Conservation (phyloP, 92 coral and sea anemone genomes). For the Phenganax stokvisi region DNA sequence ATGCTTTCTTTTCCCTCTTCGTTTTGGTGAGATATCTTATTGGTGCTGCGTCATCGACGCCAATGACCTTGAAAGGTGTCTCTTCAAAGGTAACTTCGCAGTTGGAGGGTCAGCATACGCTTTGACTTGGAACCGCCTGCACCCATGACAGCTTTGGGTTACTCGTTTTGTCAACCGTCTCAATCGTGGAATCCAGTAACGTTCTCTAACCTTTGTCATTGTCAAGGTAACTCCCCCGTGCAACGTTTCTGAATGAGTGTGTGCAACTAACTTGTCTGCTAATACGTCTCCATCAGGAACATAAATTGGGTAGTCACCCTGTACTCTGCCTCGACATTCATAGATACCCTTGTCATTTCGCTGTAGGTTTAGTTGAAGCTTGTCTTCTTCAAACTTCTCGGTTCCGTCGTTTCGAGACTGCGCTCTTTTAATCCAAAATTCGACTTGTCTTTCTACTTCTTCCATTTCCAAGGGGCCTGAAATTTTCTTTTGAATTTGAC, state of each 20-base stretch:
- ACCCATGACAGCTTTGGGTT: conserved; percentile 32
- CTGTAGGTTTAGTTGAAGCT: too few relatives aligned
- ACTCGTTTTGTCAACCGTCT: conserved; percentile 45
- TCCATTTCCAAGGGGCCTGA: conserved; percentile 22
- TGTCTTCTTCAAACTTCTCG: too few relatives aligned
- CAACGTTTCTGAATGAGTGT: conserved; percentile 42
- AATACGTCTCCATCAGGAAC: conserved; percentile 40
- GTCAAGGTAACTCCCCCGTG: conserved; percentile 52
- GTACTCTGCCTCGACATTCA: too few relatives aligned
- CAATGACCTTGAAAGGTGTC: conserved; percentile 45
- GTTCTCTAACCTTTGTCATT: conserved; percentile 47
- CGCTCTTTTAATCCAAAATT: conserved; percentile 41
- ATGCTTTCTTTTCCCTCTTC: conserved; percentile 29
- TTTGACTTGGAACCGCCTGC: conserved; percentile 46
- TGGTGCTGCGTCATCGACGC: conserved; percentile 54
- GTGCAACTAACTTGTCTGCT: conserved; percentile 35
- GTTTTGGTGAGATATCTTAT: conserved; percentile 29
- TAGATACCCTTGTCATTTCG: too few relatives aligned
- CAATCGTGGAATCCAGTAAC: conserved; percentile 44
- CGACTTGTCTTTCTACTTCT: conserved; percentile 37
- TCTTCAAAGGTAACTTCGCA: conserved; percentile 35
- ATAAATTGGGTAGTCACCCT: conserved; percentile 42
- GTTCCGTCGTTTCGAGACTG: conserved; percentile 1
- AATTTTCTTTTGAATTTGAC: background rate
- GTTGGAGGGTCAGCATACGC: conserved; percentile 19